phyloP scores from a whole-genome alignment of 2,888 invertebrate genomes.

The Drosophila paranaensis region DNA sequence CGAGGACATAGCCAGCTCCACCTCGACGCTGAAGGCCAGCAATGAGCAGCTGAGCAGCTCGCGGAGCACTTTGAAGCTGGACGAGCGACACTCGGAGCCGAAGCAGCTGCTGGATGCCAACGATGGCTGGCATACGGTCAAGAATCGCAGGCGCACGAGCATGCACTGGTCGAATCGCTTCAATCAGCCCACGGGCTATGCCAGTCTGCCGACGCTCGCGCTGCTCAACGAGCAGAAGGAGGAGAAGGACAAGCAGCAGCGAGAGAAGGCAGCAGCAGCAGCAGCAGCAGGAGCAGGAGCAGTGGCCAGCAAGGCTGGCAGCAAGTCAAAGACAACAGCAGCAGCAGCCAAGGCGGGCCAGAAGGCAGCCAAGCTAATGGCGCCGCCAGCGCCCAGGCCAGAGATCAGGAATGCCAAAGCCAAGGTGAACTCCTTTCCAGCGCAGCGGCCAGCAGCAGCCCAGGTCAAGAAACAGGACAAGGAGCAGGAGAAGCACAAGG shows the following conservation, averaged over 20 bases:
- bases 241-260: slow-evolving; percentile 76
- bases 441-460: slow-evolving; percentile 40
- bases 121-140: slow-evolving; percentile 96
- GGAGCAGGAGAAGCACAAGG: slow-evolving; percentile 31
- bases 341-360: slow-evolving; percentile 16
- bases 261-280: slow-evolving; percentile 33
- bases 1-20: slow-evolving; percentile 84
- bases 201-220: slow-evolving; percentile 91
- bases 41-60: slow-evolving; percentile 82
- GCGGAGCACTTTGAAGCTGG: slow-evolving; percentile 67
- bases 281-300: slow-evolving; percentile 24
- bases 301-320: slow-evolving; percentile 16
- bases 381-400: slow-evolving; percentile 61
- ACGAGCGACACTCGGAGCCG: slow-evolving; percentile 81
- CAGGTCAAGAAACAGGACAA: slow-evolving; percentile 51
- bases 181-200: slow-evolving; percentile 93
- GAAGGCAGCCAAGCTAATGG: slow-evolving; percentile 34
- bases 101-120: slow-evolving; percentile 83
- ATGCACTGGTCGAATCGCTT: slow-evolving; percentile 91
- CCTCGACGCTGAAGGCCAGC: slow-evolving; percentile 84
- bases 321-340: slow-evolving; percentile 9
- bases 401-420: slow-evolving; percentile 84
- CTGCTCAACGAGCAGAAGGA: slow-evolving; percentile 82
- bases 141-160: slow-evolving; percentile 89
- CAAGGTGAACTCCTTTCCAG: slow-evolving; percentile 82